These are phyloP conservation scores for Phorcus lineatus DNA, from an alignment of 2,888 invertebrate species.

Conservation along the genomic window DNA sequence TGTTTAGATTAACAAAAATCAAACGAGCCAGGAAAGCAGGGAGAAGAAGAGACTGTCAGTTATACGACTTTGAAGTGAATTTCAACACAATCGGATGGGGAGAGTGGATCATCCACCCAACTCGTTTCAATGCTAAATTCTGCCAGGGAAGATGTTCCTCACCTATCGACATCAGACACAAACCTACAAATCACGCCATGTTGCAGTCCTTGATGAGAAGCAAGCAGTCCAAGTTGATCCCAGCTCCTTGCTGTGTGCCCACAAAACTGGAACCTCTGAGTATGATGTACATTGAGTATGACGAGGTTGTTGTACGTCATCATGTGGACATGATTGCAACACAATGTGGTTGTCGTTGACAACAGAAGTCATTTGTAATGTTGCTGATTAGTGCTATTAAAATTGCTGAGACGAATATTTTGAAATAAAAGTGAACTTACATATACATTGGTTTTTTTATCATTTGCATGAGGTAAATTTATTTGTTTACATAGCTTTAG, in stretches of 20 bases:
- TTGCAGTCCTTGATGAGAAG: slow-evolving; percentile 70
- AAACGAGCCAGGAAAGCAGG: slow-evolving; percentile 46
- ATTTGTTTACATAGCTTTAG: too few relatives aligned
- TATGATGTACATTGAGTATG: slow-evolving; percentile 72
- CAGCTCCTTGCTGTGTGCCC: slow-evolving; percentile 72
- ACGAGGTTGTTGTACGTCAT: slow-evolving; percentile 70
- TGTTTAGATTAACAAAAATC: too few relatives aligned
- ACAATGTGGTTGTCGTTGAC: slow-evolving; percentile 70
- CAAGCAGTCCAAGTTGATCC: slow-evolving; percentile 56
- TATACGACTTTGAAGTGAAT: slow-evolving; percentile 66
- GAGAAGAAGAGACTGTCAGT: too few relatives aligned
- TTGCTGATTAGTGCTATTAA: too few relatives aligned
- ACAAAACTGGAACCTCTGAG: slow-evolving; percentile 67
- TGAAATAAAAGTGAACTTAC: too few relatives aligned
- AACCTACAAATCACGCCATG: slow-evolving; percentile 73
- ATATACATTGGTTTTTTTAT: too few relatives aligned
- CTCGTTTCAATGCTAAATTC: slow-evolving; percentile 67
- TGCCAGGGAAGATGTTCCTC: slow-evolving; percentile 70
- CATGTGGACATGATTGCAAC: slow-evolving; percentile 71
- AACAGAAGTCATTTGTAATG: too few relatives aligned
- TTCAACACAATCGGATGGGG: slow-evolving; percentile 72
- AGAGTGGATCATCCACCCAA: slow-evolving; percentile 72
- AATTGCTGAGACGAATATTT: too few relatives aligned
- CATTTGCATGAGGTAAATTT: too few relatives aligned
- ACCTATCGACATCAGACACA: slow-evolving; percentile 57